These are phyloP conservation scores for Tanytarsus gracilentus DNA, from an alignment of 2,888 invertebrate genomes.

Conservation along the genomic window DNA sequence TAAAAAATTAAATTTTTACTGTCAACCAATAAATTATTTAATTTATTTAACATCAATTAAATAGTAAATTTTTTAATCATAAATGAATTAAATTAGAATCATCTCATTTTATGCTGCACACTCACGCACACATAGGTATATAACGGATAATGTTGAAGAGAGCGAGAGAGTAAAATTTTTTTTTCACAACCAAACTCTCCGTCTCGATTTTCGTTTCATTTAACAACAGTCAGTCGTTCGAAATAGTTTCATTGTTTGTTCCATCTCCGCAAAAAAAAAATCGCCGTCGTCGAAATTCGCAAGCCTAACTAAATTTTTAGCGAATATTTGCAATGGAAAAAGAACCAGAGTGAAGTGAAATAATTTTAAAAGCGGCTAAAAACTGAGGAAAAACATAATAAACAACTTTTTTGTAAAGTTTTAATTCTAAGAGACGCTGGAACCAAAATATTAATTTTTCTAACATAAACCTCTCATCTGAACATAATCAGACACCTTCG, in stretches of 20 bases:
- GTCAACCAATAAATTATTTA: too few species aligned
- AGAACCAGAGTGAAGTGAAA: not conserved
- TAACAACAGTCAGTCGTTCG: not conserved
- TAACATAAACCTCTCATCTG: constrained; percentile 21
- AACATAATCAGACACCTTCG: not conserved
- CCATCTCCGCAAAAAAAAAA: not conserved
- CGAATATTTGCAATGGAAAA: too few species aligned
- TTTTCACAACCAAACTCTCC: not conserved
- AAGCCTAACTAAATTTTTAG: too few species aligned
- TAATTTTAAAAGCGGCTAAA: not conserved
- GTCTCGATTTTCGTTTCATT: not conserved
- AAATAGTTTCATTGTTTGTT: not conserved
- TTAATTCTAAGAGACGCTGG: constrained; percentile 16
- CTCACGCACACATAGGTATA: too few species aligned
- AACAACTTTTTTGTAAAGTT: too few species aligned
- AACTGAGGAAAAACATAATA: not conserved
- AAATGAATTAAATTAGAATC: too few species aligned
- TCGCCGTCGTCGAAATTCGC: not conserved
- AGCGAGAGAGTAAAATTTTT: not conserved
- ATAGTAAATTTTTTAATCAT: too few species aligned
- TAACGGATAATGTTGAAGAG: too few species aligned
- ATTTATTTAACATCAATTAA: too few species aligned
- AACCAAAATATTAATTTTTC: constrained; percentile 7
- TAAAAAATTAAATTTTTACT: too few species aligned
- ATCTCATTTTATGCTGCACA: too few species aligned